These are phyloP conservation scores for Drosophila santomea DNA, from an alignment of 1,140 invertebrate species.

Conservation along the genomic window DNA sequence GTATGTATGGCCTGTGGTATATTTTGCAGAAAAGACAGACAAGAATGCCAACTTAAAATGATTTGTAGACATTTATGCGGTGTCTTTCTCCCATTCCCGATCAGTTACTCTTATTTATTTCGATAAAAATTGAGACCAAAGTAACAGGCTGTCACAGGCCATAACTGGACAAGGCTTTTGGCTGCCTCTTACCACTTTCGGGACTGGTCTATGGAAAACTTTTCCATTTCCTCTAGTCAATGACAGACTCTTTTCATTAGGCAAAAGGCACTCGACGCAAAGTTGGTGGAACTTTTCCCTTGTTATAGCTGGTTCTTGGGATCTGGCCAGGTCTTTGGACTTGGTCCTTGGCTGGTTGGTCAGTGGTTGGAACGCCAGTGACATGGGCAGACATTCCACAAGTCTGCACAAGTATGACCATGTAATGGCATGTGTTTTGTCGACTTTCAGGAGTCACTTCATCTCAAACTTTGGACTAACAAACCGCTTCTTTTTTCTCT, in stretches of 20 bases:
- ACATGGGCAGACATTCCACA: slow-evolving; percentile 70
- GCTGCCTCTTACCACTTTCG: slow-evolving; percentile 41
- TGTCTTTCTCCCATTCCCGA: slow-evolving; percentile 18
- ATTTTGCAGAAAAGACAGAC: background rate
- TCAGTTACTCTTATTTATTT: slow-evolving; percentile 72
- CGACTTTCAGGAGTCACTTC: slow-evolving; percentile 46
- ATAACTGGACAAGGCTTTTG: slow-evolving; percentile 40
- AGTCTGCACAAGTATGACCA: slow-evolving; percentile 63
- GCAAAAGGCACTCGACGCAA: slow-evolving; percentile 60
- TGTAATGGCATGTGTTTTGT: slow-evolving; percentile 79
- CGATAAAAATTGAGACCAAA: slow-evolving; percentile 63
- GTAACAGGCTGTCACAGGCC: slow-evolving; percentile 59
- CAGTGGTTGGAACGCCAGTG: slow-evolving; percentile 50
- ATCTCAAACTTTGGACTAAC: slow-evolving; percentile 66
- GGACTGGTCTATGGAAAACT: slow-evolving; percentile 67
- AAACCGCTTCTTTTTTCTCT: slow-evolving; percentile 43
- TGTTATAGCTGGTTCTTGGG: slow-evolving; percentile 25
- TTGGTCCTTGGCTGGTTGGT: slow-evolving; percentile 25
- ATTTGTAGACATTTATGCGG: background rate
- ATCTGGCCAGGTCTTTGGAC: slow-evolving; percentile 15
- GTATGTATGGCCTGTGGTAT: too few species aligned
- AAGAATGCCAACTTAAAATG: background rate
- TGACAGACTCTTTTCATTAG: slow-evolving; percentile 80
- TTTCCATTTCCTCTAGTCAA: slow-evolving; percentile 69
- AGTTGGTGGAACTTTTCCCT: slow-evolving; percentile 68